Conservation (phyloP, 2,888 invertebrate species). For the Mechanitis mazaeus region DNA sequence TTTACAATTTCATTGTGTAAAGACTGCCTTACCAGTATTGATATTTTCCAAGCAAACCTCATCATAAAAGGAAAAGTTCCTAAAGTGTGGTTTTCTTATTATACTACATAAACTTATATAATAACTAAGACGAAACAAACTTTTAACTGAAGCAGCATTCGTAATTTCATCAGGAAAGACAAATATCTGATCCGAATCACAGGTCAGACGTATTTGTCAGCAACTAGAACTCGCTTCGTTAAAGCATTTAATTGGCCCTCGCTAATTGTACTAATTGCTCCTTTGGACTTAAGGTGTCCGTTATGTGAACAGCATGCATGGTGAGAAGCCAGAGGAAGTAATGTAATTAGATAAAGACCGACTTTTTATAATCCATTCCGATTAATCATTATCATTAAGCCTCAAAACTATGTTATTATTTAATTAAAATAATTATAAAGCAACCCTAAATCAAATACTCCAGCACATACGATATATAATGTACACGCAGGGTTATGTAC, state of each 20-base stretch:
- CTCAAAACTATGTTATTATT: not conserved
- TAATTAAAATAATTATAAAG: not conserved
- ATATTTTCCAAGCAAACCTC: too few relatives aligned
- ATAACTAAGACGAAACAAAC: slow-evolving; percentile 6
- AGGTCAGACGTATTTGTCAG: slow-evolving; percentile 64
- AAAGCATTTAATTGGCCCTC: slow-evolving; percentile 69
- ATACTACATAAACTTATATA: not conserved
- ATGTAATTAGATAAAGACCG: not conserved
- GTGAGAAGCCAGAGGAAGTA: not conserved
- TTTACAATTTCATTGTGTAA: too few relatives aligned
- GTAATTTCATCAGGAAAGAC: slow-evolving; percentile 36
- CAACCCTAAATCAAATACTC: slow-evolving; percentile 2
- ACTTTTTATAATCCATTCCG: too few relatives aligned
- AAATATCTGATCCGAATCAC: slow-evolving; percentile 52
- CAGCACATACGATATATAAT: not conserved
- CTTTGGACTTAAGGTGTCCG: slow-evolving; percentile 67
- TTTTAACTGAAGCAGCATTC: slow-evolving; percentile 14
- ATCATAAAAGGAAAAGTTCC: too few relatives aligned
- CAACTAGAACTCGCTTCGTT: slow-evolving; percentile 68
- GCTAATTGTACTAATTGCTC: slow-evolving; percentile 69
- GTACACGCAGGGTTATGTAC: slow-evolving; percentile 10
- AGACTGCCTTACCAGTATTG: too few relatives aligned
- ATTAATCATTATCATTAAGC: not conserved
- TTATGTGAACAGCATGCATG: slow-evolving; percentile 15
- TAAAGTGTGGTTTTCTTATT: too few relatives aligned